Conservation (phyloP, 2,113 vertebrate species). For the Gavialis gangeticus region DNA sequence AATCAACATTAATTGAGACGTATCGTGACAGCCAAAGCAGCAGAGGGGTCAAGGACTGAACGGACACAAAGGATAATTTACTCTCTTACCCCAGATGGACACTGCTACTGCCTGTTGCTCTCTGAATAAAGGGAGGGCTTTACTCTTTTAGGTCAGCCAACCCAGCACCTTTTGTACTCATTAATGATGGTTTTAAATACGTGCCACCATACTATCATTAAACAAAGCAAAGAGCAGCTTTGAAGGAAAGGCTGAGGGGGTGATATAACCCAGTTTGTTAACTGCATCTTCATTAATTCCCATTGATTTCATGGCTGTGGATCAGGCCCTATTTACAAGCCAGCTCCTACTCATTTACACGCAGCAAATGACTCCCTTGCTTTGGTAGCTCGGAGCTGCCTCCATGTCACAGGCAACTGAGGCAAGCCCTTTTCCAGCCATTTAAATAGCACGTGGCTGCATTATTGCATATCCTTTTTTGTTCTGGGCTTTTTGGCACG, state of each 20-base stretch:
- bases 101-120: not conserved
- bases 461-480: not conserved
- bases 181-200: not conserved
- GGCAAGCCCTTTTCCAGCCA: not conserved
- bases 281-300: not conserved
- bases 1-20: not conserved
- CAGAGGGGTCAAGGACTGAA: not conserved
- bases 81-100: not conserved
- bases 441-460: constrained; percentile 13
- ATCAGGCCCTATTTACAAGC: not conserved
- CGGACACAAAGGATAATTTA: not conserved
- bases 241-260: not conserved
- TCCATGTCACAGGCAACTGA: not conserved
- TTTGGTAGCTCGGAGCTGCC: not conserved
- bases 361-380: not conserved
- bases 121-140: not conserved
- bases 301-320: not conserved
- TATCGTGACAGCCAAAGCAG: not conserved
- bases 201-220: not conserved
- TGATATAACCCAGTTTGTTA: not conserved
- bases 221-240: not conserved
- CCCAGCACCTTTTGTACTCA: not conserved
- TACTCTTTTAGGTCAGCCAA: not conserved
- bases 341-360: not conserved
- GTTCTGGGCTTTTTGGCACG: not conserved